Percentiles rank a stretch among this genome's conserved stretches.
phyloP scores from a whole-genome alignment of 2,113 vertebrate genomes.

The Oncorhynchus mykiss region DNA sequence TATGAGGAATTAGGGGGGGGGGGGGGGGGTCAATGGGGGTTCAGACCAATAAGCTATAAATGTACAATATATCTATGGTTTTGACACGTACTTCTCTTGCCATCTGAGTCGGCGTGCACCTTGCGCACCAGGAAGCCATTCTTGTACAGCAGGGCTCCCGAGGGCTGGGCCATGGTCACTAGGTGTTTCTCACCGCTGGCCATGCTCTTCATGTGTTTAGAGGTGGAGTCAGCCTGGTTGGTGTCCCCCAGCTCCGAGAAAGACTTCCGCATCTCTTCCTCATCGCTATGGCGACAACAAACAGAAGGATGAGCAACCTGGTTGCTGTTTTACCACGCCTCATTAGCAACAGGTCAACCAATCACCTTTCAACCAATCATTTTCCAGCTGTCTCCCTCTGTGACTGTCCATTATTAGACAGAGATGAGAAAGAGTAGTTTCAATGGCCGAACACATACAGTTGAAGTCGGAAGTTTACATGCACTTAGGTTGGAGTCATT shows the following conservation, averaged over 20 bases:
- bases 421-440: no score
- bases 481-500: no score
- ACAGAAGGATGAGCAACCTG: no score
- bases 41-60: not conserved
- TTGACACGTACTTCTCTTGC: conserved; percentile 86
- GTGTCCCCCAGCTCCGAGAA: conserved; percentile 85
- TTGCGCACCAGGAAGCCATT: conserved; percentile 92
- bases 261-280: conserved; percentile 92
- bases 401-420: not conserved
- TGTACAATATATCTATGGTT: no score
- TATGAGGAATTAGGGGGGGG: not conserved
- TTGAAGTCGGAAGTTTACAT: no score
- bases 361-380: no score
- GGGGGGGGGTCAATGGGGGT: not conserved
- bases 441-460: no score
- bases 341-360: no score
- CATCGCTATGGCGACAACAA: conserved; percentile 76
- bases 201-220: conserved; percentile 88
- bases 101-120: conserved; percentile 92
- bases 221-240: conserved; percentile 78
- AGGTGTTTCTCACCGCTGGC: conserved; percentile 64
- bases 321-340: no score
- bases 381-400: not conserved
- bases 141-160: conserved; percentile 87
- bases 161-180: conserved; percentile 85